Evolutionary conservation across 2,113 vertebrate genomes (phyloP), one percentile per base, ranked within the genome.

Genomic region (Pardalotus punctatus): DNA sequence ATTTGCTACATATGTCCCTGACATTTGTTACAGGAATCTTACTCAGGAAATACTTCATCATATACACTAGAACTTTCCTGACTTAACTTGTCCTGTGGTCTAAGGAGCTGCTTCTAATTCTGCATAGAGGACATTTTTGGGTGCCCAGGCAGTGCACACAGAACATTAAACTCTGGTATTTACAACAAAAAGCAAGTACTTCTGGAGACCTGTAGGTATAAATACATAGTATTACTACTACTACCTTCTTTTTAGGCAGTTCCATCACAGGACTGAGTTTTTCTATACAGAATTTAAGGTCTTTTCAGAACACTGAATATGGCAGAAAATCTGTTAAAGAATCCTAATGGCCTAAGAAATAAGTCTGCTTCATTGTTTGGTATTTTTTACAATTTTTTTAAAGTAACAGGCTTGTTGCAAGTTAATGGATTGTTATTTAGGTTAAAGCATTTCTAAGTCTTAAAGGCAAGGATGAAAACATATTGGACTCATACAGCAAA

Each of bases 1-100:
- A 25, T 18, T 31, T 74, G 24, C 36, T 67, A 69, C 0, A 0
- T 19, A 42, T 2, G 2, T 57, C 27, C n/a, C 22, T 24, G 40
- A 10, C 13, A 47, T 60, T 40, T 64, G 28, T 80, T 90, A 72
- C 2, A 10, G 57, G 15, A 48, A 56, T 19, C 48, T 74, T 62
- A 47, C 5, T 81, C 53, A 40, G 43, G 22, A 22, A 35, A 11
- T 70, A 29, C 2, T 89, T 64, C 14, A 60, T 19, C 48, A 61
- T 10, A 31, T 12, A 72, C 9, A 12, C 6, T 20, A 61, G 20
- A 69, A 86, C 5, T 22, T 73, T 54, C 58, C 21, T 47, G 23
- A 77, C 24, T 43, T 45, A 23, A 19, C 21, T 60, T 80, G 12
- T 69, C 33, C 22, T 56, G 16, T 5, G 66, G 53, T 82, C 57